Evolutionary conservation across 2,113 vertebrate genomes (phyloP).

Genomic region (Aptenodytes patagonicus): DNA sequence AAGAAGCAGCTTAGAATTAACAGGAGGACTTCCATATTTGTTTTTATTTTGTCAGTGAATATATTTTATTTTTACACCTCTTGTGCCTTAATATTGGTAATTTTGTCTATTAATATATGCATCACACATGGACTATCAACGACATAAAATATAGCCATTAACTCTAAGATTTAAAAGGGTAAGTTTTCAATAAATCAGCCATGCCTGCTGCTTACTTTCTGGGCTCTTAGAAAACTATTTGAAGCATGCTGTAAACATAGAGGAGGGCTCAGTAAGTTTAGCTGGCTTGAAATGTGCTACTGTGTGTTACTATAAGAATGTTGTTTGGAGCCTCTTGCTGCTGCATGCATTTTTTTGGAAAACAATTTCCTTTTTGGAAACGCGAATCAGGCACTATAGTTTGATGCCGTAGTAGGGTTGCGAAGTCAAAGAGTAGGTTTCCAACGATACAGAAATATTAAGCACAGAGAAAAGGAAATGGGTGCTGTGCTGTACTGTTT

Average conservation of each 20-base stretch:
- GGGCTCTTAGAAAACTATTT: conserved; percentile 15
- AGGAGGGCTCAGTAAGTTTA: conserved; percentile 31
- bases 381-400: background rate
- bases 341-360: background rate
- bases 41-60: background rate
- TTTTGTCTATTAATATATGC: background rate
- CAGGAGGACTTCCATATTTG: background rate
- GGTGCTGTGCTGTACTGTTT: background rate
- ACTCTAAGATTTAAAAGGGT: conserved; percentile 6
- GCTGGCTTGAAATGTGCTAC: conserved; percentile 39
- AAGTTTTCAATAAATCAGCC: conserved; percentile 38
- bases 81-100: conserved; percentile 29
- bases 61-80: conserved; percentile 21
- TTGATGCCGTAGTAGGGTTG: background rate
- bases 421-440: background rate
- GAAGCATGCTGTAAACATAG: conserved; percentile 20
- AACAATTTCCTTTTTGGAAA: background rate
- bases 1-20: background rate
- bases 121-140: background rate
- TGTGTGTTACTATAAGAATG: conserved; percentile 33
- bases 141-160: conserved; percentile 5
- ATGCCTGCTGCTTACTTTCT: background rate
- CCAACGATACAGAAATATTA: background rate
- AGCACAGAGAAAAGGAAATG: background rate
- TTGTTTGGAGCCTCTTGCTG: background rate